Percentiles rank a stretch among this genome's conserved stretches.
These are phyloP conservation scores for Parotia lawesii DNA, from an alignment of 2,113 vertebrate species.

Conservation along the genomic window DNA sequence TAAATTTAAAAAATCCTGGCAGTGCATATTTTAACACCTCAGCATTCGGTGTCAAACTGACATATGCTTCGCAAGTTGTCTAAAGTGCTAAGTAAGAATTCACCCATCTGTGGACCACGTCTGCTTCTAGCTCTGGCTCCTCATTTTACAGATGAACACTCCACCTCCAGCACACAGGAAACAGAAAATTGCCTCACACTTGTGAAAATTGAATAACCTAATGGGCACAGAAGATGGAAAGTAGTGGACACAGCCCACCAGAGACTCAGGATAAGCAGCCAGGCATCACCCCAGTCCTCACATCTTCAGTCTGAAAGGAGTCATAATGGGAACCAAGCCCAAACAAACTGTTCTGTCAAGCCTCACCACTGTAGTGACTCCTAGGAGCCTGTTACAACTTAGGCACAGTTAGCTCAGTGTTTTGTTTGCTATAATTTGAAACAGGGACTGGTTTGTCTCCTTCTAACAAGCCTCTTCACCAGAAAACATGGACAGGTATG, in stretches of 20 bases:
- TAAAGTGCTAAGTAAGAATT: not conserved
- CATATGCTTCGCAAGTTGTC: not conserved
- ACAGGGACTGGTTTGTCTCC: not conserved
- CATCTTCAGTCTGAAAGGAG: slow-evolving; percentile 5
- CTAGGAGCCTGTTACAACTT: not conserved
- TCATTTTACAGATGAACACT: not conserved
- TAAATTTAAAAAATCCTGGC: not conserved
- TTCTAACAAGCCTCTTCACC: not conserved
- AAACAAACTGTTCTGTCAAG: slow-evolving; percentile 34
- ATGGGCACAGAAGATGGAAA: not conserved
- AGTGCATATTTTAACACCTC: not conserved
- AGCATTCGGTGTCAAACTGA: not conserved
- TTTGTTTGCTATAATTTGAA: not conserved
- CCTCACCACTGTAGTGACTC: not conserved
- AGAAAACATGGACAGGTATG: not conserved
- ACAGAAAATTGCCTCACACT: not conserved
- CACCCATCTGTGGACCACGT: not conserved
- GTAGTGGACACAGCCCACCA: not conserved
- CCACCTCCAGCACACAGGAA: not conserved
- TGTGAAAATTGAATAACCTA: not conserved
- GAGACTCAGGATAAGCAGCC: slow-evolving; percentile 3
- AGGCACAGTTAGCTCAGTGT: not conserved
- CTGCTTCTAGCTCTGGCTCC: not conserved
- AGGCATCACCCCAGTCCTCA: not conserved
- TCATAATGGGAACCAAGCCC: slow-evolving; percentile 35